Evolutionary conservation across 1,140 invertebrate genomes (phyloP).

Genomic region (Cydia amplana): DNA sequence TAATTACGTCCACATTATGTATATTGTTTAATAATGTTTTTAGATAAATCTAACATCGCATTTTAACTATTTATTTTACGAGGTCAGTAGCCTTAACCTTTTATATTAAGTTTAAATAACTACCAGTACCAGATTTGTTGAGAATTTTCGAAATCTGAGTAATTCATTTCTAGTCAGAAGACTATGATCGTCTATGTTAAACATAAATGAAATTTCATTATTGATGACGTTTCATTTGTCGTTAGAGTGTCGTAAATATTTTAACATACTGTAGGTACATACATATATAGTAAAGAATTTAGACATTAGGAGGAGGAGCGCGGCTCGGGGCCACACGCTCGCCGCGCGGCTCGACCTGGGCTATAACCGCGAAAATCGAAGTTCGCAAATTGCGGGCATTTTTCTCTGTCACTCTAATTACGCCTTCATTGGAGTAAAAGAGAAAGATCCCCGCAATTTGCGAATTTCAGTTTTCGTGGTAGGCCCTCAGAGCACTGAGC

Average conservation of each 20-base stretch:
- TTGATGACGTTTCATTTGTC: slow-evolving; percentile 43
- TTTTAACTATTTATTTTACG: slow-evolving; percentile 76
- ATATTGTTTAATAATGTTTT: slow-evolving; percentile 70
- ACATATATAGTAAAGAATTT: slow-evolving; percentile 30
- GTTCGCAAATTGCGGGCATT: too few species aligned
- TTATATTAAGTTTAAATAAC: slow-evolving; percentile 55
- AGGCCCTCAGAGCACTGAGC: not conserved
- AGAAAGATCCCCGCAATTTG: too few species aligned
- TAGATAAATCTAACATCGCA: slow-evolving; percentile 63
- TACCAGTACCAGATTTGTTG: slow-evolving; percentile 60
- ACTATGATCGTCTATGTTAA: slow-evolving; percentile 72
- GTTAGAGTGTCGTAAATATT: slow-evolving; percentile 36
- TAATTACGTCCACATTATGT: slow-evolving; percentile 73
- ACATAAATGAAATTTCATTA: slow-evolving; percentile 43
- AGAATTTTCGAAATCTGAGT: slow-evolving; percentile 60
- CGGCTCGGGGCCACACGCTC: not conserved
- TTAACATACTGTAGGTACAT: slow-evolving; percentile 33
- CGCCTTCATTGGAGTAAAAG: too few species aligned
- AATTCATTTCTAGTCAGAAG: slow-evolving; percentile 73
- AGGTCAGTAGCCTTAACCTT: slow-evolving; percentile 68
- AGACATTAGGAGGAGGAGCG: slow-evolving; percentile 25
- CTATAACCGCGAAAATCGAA: too few species aligned
- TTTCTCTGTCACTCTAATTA: too few species aligned
- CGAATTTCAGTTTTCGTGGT: too few species aligned
- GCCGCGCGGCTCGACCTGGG: not conserved